A percentile compares a stretch with the other conserved stretches of the same genome.
phyloP scores from a whole-genome alignment of 2,888 invertebrate genomes.

The Drosophila macrothrix region DNA sequence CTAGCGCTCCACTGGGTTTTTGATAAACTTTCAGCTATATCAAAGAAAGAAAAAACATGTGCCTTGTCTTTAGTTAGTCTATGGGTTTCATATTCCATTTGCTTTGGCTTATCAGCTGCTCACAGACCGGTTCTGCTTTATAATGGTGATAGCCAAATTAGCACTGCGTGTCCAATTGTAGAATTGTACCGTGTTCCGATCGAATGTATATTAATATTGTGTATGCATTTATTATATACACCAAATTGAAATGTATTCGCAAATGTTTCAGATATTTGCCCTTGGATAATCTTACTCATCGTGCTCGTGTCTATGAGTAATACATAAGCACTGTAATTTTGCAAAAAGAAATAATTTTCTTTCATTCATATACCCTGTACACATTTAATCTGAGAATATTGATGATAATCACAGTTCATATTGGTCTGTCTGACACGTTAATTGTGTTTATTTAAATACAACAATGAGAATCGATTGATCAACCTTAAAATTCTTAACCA shows the following conservation, averaged over 20 bases:
- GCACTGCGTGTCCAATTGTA: conserved; percentile 31
- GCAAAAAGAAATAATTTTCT: neutral
- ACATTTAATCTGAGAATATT: neutral
- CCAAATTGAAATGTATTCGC: neutral
- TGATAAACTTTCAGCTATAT: conserved; percentile 30
- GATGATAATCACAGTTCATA: conserved; percentile 1
- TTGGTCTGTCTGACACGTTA: too few relatives aligned
- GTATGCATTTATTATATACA: neutral
- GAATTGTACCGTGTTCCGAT: neutral
- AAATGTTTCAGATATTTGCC: neutral
- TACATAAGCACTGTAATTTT: conserved; percentile 19
- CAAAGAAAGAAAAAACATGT: conserved; percentile 15
- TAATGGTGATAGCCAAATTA: conserved; percentile 41
- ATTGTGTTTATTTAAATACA: neutral
- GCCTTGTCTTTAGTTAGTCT: conserved; percentile 12
- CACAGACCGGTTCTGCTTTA: neutral
- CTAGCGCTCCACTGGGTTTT: conserved; percentile 38
- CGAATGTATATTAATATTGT: neutral
- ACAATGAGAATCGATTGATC: neutral
- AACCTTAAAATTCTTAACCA: neutral
- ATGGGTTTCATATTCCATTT: neutral
- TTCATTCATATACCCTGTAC: neutral
- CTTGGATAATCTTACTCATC: neutral
- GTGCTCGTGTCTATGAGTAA: conserved; percentile 44
- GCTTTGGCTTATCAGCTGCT: conserved; percentile 55